Percentiles rank a stretch among this genome's conserved stretches.
Conservation (phyloP, 2,888 invertebrate genomes). For the Agrotis ipsilon region DNA sequence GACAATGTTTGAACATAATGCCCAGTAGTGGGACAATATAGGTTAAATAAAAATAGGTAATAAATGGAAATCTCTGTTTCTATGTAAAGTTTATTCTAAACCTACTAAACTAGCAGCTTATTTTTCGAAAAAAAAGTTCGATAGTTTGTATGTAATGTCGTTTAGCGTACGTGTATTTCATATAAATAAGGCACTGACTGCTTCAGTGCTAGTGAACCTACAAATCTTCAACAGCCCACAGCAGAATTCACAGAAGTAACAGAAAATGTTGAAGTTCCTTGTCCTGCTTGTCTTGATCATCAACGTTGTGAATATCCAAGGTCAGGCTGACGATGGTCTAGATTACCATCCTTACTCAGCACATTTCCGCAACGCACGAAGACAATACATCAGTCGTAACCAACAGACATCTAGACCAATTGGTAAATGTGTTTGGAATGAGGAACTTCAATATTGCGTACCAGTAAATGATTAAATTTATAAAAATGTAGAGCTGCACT, state of each 20-base stretch:
- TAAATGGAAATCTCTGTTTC: too few species aligned
- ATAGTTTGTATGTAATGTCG: too few species aligned
- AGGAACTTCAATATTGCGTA: background rate
- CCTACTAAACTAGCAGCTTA: too few species aligned
- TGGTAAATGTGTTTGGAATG: background rate
- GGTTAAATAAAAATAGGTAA: too few species aligned
- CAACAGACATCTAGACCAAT: too few species aligned
- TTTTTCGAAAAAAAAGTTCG: too few species aligned
- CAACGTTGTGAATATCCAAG: background rate
- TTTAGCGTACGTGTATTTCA: too few species aligned
- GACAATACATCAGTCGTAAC: too few species aligned
- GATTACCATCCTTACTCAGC: background rate
- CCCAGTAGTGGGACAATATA: too few species aligned
- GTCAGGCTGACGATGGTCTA: background rate
- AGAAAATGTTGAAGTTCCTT: constrained; percentile 2
- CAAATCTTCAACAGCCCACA: background rate
- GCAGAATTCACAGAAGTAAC: background rate
- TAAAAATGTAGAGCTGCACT: too few species aligned
- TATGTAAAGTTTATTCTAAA: too few species aligned
- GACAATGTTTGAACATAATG: too few species aligned
- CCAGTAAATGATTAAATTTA: background rate
- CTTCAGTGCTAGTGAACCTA: background rate
- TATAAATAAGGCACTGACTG: background rate
- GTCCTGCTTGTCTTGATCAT: background rate
- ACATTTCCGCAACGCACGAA: background rate